A percentile compares a stretch with the other conserved stretches of the same genome.
These are phyloP conservation scores for Pseudomyrmex cubaensis DNA, from an alignment of 1,140 invertebrate genomes.

Conservation along the genomic window DNA sequence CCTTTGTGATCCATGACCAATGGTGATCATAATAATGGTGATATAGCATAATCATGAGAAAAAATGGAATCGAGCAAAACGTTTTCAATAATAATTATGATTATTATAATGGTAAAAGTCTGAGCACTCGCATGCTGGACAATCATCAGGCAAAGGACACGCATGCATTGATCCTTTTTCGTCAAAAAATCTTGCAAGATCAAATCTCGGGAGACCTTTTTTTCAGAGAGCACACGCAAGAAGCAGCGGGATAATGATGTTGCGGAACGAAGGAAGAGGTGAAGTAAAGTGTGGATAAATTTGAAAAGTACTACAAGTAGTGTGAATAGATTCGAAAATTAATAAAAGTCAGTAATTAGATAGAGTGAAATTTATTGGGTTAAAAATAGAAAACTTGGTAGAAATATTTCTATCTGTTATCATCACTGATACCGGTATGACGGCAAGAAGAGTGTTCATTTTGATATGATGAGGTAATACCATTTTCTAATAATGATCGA, in stretches of 20 bases:
- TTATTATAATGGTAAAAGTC: conserved; percentile 41
- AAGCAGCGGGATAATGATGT: background rate
- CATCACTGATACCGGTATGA: background rate
- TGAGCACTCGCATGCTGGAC: conserved; percentile 45
- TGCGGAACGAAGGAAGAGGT: background rate
- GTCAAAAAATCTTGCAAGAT: conserved; percentile 23
- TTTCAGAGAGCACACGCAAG: conserved; percentile 1
- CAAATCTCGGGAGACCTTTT: background rate
- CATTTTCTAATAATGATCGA: background rate
- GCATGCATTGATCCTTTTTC: conserved; percentile 47
- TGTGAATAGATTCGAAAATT: background rate
- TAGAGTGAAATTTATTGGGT: background rate
- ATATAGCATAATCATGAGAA: conserved; percentile 35
- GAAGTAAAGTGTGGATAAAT: conserved; percentile 3
- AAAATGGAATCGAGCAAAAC: conserved; percentile 5
- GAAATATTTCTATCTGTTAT: background rate
- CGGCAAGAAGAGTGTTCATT: background rate
- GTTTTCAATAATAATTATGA: conserved; percentile 40
- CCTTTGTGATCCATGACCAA: conserved; percentile 68
- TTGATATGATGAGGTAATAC: background rate
- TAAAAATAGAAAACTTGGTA: background rate
- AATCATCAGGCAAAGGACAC: conserved; percentile 31
- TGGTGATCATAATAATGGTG: conserved; percentile 61
- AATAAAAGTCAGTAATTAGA: background rate
- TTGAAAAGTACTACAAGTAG: background rate